Conservation (phyloP, 2,113 vertebrate species). For the Cebus imitator region DNA sequence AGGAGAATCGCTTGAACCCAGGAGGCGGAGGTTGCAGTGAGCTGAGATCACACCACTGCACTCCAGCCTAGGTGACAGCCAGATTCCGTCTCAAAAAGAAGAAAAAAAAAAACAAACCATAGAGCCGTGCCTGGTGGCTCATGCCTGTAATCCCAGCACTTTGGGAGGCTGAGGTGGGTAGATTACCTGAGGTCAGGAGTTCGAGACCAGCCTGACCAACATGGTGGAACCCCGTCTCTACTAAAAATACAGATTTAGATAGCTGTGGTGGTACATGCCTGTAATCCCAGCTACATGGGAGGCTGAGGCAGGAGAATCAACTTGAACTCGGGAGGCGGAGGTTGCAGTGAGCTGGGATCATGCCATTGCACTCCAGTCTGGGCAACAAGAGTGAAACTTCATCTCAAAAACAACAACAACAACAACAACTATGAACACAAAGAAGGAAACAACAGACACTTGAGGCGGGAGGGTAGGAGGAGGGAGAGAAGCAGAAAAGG, state of each 20-base stretch:
- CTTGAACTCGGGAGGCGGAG: too few species aligned
- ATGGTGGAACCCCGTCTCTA: neutral
- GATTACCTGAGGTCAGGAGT: neutral
- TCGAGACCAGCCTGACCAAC: neutral
- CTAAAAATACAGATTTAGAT: neutral
- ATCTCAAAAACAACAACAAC: neutral
- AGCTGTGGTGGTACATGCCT: fast-evolving
- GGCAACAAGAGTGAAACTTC: too few species aligned
- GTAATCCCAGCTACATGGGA: neutral
- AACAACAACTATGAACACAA: too few species aligned
- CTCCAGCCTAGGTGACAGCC: neutral
- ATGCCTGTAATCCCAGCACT: neutral
- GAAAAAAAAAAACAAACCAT: neutral
- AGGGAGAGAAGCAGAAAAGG: too few species aligned
- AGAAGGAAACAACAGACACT: too few species aligned
- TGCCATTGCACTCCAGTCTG: too few species aligned
- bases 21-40: neutral
- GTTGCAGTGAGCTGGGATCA: too few species aligned
- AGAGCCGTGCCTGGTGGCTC: neutral
- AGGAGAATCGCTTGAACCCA: neutral
- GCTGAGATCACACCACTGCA: neutral
- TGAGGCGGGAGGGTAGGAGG: too few species aligned
- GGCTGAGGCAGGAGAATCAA: neutral
- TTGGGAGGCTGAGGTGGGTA: neutral
- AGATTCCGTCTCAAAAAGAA: neutral